Evolutionary conservation across 2,113 vertebrate genomes (phyloP), one percentile per base, ranked within the genome.

Genomic region (Protobothrops mucrosquamatus): DNA sequence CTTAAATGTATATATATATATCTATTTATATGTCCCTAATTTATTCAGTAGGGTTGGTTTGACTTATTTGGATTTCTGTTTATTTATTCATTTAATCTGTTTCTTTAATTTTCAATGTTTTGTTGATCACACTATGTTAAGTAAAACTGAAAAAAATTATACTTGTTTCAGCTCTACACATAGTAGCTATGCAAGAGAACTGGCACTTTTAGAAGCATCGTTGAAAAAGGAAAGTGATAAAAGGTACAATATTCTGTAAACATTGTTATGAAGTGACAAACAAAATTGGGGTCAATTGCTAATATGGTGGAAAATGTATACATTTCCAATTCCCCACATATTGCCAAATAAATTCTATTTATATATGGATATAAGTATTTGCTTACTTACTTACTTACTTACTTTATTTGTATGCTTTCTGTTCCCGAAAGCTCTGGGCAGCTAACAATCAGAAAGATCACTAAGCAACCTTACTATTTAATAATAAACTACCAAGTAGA

Each of bases 181-280:
- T 23, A 6, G 94, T 52, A 29, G 5, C 0, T 95, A 92, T 52
- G 22, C 0, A 93, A 94, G 95, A 92, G 54, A 96, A 59, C 23
- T 98, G 90, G 56, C 48, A 93, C 1, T 91, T 61, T 43, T 97
- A 85, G n/a, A 7, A 87, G 81, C 93, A 2, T 69, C 95, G 20
- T 85, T 96, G 88, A 88, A 94, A 91, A 95, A 57, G 91, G 95
- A 97, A 95, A 54, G 0, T 22, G 93, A 96, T 89, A 97, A 6
- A 69, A 94, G 96, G 97, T 97, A 96, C 92, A 92, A 89, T 89
- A 86, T 69, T 51, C 4, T n/a, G 74, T 64, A 46, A 86, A 87
- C 52, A 61, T 85, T 48, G 52, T 56, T 55, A 7, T 18, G 15
- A 48, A n/a, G 56, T 57, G 14, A 34, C 18, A 24, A 69, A 7